Conservation (phyloP, 2,888 invertebrate genomes). For the Drosophila dives region DNA sequence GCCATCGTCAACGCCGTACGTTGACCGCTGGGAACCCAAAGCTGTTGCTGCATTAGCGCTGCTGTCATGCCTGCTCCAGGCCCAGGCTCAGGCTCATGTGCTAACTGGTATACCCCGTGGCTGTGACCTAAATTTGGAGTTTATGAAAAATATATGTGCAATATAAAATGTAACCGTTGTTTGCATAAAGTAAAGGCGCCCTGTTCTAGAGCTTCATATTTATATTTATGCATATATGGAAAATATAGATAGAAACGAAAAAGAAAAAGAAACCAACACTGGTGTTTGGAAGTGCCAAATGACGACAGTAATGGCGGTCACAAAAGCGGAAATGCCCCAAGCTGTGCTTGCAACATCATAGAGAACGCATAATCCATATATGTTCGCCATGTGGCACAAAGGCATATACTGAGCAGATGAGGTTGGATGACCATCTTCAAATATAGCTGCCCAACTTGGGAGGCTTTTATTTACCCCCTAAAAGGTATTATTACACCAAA, state of each 20-base stretch:
- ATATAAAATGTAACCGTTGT: constrained; percentile 62
- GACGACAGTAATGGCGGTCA: constrained; percentile 61
- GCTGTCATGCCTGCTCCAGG: constrained; percentile 46
- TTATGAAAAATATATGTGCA: constrained; percentile 77
- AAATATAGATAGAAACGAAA: constrained; percentile 12
- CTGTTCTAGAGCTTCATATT: constrained; percentile 42
- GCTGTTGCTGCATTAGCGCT: constrained; percentile 66
- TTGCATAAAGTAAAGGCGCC: constrained; percentile 64
- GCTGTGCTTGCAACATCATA: constrained; percentile 43
- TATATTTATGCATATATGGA: constrained; percentile 45
- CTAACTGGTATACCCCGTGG: constrained; percentile 63
- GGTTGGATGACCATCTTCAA: constrained; percentile 7
- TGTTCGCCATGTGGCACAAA: constrained; percentile 32
- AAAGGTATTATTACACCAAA: not conserved
- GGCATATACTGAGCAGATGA: constrained; percentile 2
- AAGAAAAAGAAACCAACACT: constrained; percentile 14
- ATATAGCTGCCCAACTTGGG: not conserved
- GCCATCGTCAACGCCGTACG: constrained; percentile 58
- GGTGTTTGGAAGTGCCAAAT: constrained; percentile 50
- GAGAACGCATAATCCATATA: constrained; percentile 47
- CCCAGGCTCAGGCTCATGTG: constrained; percentile 8
- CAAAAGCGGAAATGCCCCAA: constrained; percentile 58
- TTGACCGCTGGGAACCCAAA: constrained; percentile 70
- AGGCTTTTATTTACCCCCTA: not conserved
- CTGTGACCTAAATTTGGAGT: constrained; percentile 74